phyloP scores from a whole-genome alignment of 2,113 vertebrate genomes.

The Xiphorhynchus elegans region DNA sequence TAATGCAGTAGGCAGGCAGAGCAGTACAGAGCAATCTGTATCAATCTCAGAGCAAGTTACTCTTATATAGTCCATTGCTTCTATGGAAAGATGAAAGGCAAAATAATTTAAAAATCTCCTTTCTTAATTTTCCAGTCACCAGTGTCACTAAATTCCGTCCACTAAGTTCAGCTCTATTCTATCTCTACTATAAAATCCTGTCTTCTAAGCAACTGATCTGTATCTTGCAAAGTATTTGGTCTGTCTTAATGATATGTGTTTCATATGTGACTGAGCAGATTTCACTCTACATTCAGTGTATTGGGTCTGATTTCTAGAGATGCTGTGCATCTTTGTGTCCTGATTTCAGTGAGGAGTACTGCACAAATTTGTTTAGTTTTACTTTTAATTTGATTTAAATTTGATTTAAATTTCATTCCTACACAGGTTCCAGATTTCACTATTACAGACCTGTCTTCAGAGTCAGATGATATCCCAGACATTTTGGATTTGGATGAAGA shows the following conservation, averaged over 20 bases:
- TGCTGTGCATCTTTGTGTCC: not conserved
- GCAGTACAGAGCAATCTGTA: accelerated
- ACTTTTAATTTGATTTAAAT: conserved; percentile 53
- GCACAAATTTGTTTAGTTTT: not conserved
- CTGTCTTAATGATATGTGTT: not conserved
- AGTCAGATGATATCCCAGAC: conserved; percentile 78
- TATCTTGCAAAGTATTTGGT: not conserved
- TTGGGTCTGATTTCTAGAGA: not conserved
- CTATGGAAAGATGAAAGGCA: not conserved
- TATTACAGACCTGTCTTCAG: conserved; percentile 76
- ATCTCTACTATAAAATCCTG: not conserved
- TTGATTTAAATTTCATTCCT: conserved; percentile 61
- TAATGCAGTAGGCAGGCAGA: not conserved
- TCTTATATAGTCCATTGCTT: not conserved
- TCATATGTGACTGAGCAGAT: not conserved
- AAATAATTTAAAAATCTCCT: not conserved
- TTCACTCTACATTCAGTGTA: not conserved
- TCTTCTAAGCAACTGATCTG: not conserved
- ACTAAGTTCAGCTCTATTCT: not conserved
- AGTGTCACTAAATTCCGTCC: not conserved
- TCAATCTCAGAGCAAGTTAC: not conserved
- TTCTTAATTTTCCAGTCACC: not conserved
- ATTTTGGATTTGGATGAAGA: conserved; percentile 78
- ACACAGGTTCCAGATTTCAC: conserved; percentile 78
- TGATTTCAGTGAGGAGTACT: not conserved